These are phyloP conservation scores for Chinchilla lanigera DNA, from an alignment of 2,113 vertebrate species.

Conservation along the genomic window DNA sequence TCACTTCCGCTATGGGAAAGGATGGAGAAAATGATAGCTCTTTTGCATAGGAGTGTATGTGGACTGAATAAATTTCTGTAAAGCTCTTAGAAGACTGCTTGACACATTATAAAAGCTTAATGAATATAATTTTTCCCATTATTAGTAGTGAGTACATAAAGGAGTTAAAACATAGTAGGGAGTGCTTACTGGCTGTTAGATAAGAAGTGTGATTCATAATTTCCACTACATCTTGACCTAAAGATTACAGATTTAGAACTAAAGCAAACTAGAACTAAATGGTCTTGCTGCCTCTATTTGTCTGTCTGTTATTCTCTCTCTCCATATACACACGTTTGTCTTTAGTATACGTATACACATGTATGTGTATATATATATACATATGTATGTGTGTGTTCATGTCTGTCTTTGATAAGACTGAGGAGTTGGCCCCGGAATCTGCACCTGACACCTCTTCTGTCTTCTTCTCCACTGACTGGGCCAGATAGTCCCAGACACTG, in stretches of 20 bases:
- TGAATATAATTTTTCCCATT: neutral
- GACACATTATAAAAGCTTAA: neutral
- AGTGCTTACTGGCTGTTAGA: neutral
- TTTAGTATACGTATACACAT: no score
- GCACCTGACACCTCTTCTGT: neutral
- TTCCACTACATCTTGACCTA: neutral
- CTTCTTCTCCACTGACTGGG: neutral
- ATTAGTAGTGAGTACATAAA: neutral
- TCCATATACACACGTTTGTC: neutral
- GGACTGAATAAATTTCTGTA: neutral
- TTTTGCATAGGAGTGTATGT: neutral
- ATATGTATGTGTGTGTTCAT: accelerated
- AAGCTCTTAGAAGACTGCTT: neutral
- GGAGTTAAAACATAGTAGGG: neutral
- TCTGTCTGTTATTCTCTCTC: neutral
- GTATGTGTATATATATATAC: neutral
- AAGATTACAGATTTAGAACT: constrained; percentile 17
- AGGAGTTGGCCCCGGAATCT: neutral
- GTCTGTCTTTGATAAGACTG: neutral
- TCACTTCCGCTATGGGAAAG: neutral
- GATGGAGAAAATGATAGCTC: neutral
- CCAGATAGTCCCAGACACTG: neutral
- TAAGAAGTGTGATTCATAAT: neutral
- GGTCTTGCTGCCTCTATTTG: neutral
- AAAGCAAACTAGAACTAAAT: neutral